phyloP scores from a whole-genome alignment of 2,113 vertebrate species.

The Ptyas mucosa region DNA sequence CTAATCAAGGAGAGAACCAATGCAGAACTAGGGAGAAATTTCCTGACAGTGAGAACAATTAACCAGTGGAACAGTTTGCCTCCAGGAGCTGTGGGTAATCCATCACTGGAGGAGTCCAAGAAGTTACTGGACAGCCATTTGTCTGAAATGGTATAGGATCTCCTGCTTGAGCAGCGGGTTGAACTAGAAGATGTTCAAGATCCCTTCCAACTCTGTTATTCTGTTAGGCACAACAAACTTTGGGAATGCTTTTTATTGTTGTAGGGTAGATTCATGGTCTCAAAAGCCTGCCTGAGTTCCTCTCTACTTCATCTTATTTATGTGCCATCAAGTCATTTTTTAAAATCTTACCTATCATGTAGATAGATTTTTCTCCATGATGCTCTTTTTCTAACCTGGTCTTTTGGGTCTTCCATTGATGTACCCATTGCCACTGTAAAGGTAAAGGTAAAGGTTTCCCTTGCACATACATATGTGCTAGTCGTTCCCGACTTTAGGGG shows the following conservation, averaged over 20 bases:
- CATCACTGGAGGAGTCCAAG: neutral
- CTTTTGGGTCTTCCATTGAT: neutral
- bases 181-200: neutral
- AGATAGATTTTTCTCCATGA: neutral
- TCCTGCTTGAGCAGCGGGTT: neutral
- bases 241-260: neutral
- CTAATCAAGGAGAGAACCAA: neutral
- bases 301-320: neutral
- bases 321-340: neutral
- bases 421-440: neutral
- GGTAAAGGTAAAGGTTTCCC: too few relatives aligned
- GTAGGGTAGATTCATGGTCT: neutral
- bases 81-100: neutral
- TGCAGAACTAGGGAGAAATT: neutral
- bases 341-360: neutral
- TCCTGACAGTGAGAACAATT: neutral
- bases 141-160: neutral
- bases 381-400: neutral
- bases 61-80: neutral
- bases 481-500: too few relatives aligned
- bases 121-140: neutral
- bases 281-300: neutral
- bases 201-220: neutral
- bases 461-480: too few relatives aligned
- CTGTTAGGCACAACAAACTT: neutral